Base-by-base conservation (phyloP, 2,888 invertebrate species). In the Monoplex corrugatus region DNA sequence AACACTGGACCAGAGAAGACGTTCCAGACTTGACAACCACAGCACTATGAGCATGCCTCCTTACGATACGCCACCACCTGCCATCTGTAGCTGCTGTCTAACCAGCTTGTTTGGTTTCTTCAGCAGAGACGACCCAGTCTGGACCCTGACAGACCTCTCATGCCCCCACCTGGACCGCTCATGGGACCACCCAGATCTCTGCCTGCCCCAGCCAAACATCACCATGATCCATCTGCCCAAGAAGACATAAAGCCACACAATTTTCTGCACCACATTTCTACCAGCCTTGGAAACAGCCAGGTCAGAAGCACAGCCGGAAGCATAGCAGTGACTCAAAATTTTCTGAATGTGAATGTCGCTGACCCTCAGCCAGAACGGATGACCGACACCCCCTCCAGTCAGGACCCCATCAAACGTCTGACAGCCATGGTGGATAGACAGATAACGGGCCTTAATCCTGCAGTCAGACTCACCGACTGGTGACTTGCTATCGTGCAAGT, bases 41-140 rank as follows among this genome's bases (percentile, higher is more conserved):
- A 43, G 80, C 28, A 80, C 28, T 80, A 80, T 43, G 80, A 80
- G 80, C 80, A 80, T 80, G 80, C 80, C 83, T 16, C 45, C 38
- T 80, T 43, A 23, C 80, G 43, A 28, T 28, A 80, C 43, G 28
- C 43, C 80, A 13, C 40, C 80, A 6, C 45, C 43, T 43, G 19
- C 40, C 80, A 40, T 43, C 45, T 28, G 44, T 82, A 32, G 84
- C 84, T 35, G 38, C 84, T 57, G 50, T 84, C 84, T 84, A 84
- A 84, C 84, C 45, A 35, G 57, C 35, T 84, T 84, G 84, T 84
- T 84, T 84, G 50, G 84, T 84, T 84, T 84, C 84, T 84, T 57
- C 84, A 38, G 57, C 84, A 84, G 57, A 84, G 84, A 32, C 44
- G 57, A 23, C 84, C 50, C 38, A 35, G 35, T 23, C 38, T 57